Base-by-base conservation (phyloP, 2,888 invertebrate species). In the Caenorhabditis virilis region DNA sequence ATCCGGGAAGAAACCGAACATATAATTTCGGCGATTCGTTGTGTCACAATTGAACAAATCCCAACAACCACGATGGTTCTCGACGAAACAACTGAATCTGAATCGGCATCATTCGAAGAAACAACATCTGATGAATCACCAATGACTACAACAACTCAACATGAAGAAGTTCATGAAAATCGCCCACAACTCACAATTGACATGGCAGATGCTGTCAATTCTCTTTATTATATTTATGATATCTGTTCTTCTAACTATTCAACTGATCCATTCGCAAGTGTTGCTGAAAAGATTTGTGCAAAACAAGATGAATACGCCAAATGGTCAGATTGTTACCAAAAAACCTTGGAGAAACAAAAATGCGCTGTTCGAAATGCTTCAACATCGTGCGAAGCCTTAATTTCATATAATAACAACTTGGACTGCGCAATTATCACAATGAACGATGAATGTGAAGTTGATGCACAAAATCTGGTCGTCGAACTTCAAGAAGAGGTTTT, bases 381-480 rank as follows among this genome's bases (percentile, higher is more conserved):
- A 22, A 66, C 55, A 0, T 55, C 46, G 9, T 80, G 80, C 20
- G 70, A 68, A 13, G 74, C 79, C 13, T 54, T 80, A 27, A 76
- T 77, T 16, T 64, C 76, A 0, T 80, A 79, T 65, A 80, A 78
- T 39, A 64, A 68, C 35, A 74, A 78, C 51, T 63, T 80, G 30
- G 80, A 80, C 59, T 80, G 80, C 53, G 69, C 75, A 7, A 73
- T 80, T 38, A 68, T 68, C 4, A 61, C 74, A 1, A 67, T 80
- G 75, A 80, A 78, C 45, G 80, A 80, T 26, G 71, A 70, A 35
- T 80, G 80, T 51, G 72, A 76, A 13, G 72, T 78, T 15, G 74
- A 77, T 27, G 76, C 77, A 7, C 80, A 80, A 60, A 77, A 80
- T 59, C 54, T 78, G 22, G 70, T 80, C 11, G 75, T 80, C 13